Conservation (phyloP, 2,113 vertebrate species). For the Numida meleagris region DNA sequence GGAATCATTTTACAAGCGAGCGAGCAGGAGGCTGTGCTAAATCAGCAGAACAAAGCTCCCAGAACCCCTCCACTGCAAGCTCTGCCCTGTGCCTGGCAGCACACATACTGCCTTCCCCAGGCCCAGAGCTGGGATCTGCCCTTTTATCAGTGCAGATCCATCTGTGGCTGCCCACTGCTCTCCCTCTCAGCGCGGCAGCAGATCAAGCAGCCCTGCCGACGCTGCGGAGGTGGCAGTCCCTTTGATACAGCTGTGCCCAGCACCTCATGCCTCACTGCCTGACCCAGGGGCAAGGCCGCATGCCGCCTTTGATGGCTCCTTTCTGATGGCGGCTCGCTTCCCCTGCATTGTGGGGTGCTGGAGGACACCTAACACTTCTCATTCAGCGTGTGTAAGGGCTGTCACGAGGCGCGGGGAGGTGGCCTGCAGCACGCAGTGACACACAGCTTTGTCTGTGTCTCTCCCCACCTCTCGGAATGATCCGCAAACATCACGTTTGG, state of each 20-base stretch:
- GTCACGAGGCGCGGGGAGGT: conserved; percentile 50
- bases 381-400: conserved; percentile 37
- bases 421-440: conserved; percentile 32
- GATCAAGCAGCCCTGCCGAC: not conserved
- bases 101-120: not conserved
- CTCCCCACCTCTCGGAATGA: conserved; percentile 43
- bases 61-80: not conserved
- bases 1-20: conserved; percentile 21
- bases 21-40: not conserved
- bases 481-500: conserved; percentile 11
- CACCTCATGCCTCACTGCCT: not conserved
- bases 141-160: not conserved
- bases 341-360: conserved; percentile 20
- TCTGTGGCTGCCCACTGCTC: not conserved
- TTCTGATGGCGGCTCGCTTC: conserved; percentile 31
- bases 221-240: conserved; percentile 11
- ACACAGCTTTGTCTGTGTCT: conserved; percentile 61
- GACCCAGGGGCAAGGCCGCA: conserved; percentile 21
- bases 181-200: not conserved
- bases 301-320: conserved; percentile 29
- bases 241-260: conserved; percentile 47
- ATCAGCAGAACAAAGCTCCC: conserved; percentile 4
- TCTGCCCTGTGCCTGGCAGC: not conserved
- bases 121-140: not conserved
- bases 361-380: conserved; percentile 43